Conservation (phyloP, 2,888 invertebrate species). For the Pandemis cinnamomeana region DNA sequence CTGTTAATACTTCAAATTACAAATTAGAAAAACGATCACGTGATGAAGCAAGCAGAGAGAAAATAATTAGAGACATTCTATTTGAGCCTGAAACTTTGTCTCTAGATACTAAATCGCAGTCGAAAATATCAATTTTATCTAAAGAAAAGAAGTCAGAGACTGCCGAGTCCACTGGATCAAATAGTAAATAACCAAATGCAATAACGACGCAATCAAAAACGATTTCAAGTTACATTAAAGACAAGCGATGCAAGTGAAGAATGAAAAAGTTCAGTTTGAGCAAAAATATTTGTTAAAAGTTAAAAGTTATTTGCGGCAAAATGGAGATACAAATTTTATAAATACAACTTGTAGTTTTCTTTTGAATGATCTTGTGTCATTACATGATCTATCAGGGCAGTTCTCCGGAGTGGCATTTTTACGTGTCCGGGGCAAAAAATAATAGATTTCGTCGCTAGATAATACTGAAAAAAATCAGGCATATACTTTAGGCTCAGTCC, state of each 20-base stretch:
- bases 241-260: neutral
- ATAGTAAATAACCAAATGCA: neutral
- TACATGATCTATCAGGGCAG: too few relatives aligned
- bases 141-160: neutral
- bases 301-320: too few relatives aligned
- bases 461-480: too few relatives aligned
- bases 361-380: too few relatives aligned
- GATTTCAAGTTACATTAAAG: neutral
- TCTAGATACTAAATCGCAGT: neutral
- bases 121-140: neutral
- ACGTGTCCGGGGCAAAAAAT: too few relatives aligned
- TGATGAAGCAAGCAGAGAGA: neutral
- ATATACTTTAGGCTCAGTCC: too few relatives aligned
- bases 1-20: neutral
- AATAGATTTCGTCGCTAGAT: too few relatives aligned
- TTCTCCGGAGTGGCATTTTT: too few relatives aligned
- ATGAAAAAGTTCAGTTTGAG: neutral
- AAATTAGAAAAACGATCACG: neutral
- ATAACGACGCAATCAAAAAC: neutral
- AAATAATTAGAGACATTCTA: slow-evolving; percentile 2
- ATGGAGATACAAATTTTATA: too few relatives aligned
- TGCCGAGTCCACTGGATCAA: neutral
- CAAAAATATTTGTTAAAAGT: neutral
- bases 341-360: too few relatives aligned
- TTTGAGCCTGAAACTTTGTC: neutral